phyloP scores from a whole-genome alignment of 2,113 vertebrate genomes.

The Prochilodus magdalenae region DNA sequence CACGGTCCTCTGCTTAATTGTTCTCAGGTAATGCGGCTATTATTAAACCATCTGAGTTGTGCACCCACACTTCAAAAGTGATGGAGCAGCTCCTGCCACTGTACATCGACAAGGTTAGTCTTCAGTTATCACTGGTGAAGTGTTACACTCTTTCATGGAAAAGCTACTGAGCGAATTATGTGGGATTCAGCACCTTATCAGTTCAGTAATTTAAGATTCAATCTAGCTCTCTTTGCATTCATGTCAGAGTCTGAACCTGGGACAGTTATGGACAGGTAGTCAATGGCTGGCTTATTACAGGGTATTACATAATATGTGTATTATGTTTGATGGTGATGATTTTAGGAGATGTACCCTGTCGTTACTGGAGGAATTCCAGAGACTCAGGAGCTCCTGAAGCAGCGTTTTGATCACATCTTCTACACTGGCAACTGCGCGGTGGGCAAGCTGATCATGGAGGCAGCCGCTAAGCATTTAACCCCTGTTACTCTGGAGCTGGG shows the following conservation, averaged over 20 bases:
- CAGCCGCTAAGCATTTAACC: constrained; percentile 87
- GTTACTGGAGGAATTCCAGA: constrained; percentile 85
- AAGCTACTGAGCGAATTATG: background rate
- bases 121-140: background rate
- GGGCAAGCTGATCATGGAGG: constrained; percentile 88
- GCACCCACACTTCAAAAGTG: constrained; percentile 81
- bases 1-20: constrained; percentile 14
- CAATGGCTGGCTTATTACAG: too few species aligned
- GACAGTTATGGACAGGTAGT: too few species aligned
- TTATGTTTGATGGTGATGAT: constrained; percentile 5
- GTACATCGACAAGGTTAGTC: constrained; percentile 90
- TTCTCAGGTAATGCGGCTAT: constrained; percentile 89
- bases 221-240: too few species aligned
- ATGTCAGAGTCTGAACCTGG: too few species aligned
- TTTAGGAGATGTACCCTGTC: constrained; percentile 85
- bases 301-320: too few species aligned
- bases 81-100: constrained; percentile 84
- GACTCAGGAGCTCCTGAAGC: constrained; percentile 85
- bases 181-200: background rate
- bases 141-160: background rate
- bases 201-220: too few species aligned
- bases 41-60: constrained; percentile 91
- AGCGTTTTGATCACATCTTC: constrained; percentile 91
- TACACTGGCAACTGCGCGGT: constrained; percentile 85
- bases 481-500: constrained; percentile 93